These are phyloP conservation scores for Xestia ashworthii DNA, from an alignment of 2,888 invertebrate species.

Conservation along the genomic window DNA sequence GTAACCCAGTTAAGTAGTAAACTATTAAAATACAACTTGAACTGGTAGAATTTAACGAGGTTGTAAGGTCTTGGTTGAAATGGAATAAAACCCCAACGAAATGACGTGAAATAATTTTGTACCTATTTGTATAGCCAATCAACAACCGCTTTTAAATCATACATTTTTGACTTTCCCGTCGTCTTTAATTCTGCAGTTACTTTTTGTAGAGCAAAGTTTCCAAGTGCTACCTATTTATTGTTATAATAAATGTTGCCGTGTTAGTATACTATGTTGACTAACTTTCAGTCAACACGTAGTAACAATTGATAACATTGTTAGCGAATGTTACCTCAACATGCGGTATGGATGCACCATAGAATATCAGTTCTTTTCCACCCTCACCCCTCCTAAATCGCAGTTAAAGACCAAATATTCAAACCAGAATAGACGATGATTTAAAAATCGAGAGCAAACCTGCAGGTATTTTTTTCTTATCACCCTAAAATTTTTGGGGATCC, in stretches of 20 bases:
- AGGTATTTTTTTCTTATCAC: conserved; percentile 78
- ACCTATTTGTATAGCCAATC: neutral
- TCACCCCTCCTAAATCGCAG: neutral
- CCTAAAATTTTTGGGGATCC: conserved; percentile 77
- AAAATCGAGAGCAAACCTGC: conserved; percentile 37
- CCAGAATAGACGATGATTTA: conserved; percentile 9
- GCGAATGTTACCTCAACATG: no score
- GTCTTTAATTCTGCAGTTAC: no score
- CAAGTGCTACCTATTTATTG: no score
- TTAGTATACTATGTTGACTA: no score
- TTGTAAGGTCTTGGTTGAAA: conserved; percentile 7
- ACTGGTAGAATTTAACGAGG: conserved; percentile 26
- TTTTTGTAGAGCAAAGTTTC: no score
- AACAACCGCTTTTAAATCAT: neutral
- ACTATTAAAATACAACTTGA: conserved; percentile 39
- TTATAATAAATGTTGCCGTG: no score
- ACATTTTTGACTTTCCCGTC: neutral
- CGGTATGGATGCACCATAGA: no score
- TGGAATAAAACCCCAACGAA: neutral
- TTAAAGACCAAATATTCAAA: neutral
- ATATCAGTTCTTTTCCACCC: neutral
- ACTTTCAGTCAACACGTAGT: no score
- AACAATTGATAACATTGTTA: no score
- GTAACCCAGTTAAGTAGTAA: conserved; percentile 46
- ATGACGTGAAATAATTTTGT: neutral